Percentiles rank a stretch among this genome's conserved stretches.
phyloP scores from a whole-genome alignment of 2,888 invertebrate genomes.

The Drepanosiphum platanoidis region DNA sequence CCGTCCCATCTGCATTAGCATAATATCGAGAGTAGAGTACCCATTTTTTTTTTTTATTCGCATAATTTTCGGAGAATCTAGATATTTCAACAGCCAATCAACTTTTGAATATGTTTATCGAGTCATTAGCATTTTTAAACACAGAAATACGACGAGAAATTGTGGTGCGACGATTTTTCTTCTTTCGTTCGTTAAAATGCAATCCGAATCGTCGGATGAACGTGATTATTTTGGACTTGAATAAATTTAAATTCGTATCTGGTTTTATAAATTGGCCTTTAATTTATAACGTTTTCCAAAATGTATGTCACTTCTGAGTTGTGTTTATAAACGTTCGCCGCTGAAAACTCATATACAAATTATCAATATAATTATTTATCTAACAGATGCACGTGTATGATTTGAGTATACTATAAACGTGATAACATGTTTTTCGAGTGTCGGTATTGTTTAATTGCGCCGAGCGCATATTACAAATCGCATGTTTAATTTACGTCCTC shows the following conservation, averaged over 20 bases:
- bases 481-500: too few relatives aligned
- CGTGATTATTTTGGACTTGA: too few relatives aligned
- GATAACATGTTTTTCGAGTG: slow-evolving; percentile 3
- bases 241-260: too few relatives aligned
- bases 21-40: background rate
- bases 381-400: background rate
- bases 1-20: background rate
- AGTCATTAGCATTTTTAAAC: background rate
- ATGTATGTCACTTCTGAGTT: too few relatives aligned
- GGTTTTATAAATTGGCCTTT: too few relatives aligned
- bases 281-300: too few relatives aligned
- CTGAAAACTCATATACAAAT: too few relatives aligned
- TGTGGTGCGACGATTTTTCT: background rate
- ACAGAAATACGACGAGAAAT: background rate
- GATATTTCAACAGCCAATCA: background rate
- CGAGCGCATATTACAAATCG: background rate
- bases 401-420: background rate
- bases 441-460: background rate
- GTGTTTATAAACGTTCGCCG: too few relatives aligned
- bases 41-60: background rate
- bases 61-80: background rate
- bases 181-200: background rate
- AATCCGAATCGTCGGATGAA: background rate
- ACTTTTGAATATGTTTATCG: background rate
- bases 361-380: background rate